Evolutionary conservation across 2,888 invertebrate species (phyloP), one percentile per base, ranked within the genome.

Genomic region (Campaea margaritaria): DNA sequence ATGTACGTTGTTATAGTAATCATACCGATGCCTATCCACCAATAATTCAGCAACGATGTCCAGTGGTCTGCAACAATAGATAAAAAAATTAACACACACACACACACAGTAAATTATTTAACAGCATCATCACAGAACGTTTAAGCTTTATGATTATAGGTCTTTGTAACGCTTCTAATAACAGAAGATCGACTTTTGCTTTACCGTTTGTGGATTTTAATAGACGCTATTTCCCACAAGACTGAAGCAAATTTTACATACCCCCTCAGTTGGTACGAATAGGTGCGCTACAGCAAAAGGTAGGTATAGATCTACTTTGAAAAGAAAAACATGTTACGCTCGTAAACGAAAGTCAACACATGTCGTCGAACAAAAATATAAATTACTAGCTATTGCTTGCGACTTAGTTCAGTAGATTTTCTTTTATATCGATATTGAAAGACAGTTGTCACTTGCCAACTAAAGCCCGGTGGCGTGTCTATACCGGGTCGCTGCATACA

Each of bases 11-110:
- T 75, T 38, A 92, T 62, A 13, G 79, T 81, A 51, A 91, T 79
- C 87, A 91, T 90, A 38, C 81, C 85, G 67, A 91, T 65, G 58
- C 80, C 86, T 65, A 88, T 74, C 89, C 90, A 91, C 87, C 85
- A 89, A 65, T 86, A 88, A 4, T 76, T 73, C 4, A 88, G 63
- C 43, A 86, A 74, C 49, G 87, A 78, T n/a, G 86, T 78, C 83
- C 87, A 86, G 62, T 90, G 83, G 67, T 84, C 91, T 92, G 89
- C 55, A 88, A 86, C 36, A 56, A 56, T 38, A 62, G 0, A 65
- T 36, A 44, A 58, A 9, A 3, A 31, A 10, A 10, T 31, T 31
- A 31, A 31, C 9, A 1, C 1, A 1, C 5, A 31, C 9, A 7
- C 31, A 31, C 5, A 31, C 9, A n/a, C 8, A 31, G 31, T 7